These are phyloP conservation scores for Leucania comma DNA, from an alignment of 2,888 invertebrate species.

Conservation along the genomic window DNA sequence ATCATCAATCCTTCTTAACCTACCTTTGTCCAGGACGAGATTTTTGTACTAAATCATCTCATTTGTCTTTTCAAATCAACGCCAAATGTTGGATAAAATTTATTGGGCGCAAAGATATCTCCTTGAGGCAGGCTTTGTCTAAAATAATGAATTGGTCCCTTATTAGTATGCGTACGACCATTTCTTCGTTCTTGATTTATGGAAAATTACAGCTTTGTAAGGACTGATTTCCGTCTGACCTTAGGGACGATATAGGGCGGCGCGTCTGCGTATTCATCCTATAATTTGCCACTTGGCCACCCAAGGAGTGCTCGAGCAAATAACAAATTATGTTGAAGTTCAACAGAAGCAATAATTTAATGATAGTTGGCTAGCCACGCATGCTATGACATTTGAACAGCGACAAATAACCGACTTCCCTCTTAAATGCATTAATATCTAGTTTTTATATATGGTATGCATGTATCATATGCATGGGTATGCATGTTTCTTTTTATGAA, in stretches of 20 bases:
- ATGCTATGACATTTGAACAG: conserved; percentile 20
- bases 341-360: conserved; percentile 26
- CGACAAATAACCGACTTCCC: conserved; percentile 6
- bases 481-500: neutral
- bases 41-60: conserved; percentile 29
- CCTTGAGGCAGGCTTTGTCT: conserved; percentile 22
- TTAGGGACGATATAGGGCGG: conserved; percentile 8
- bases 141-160: conserved; percentile 33
- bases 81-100: conserved; percentile 31
- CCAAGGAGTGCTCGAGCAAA: conserved; percentile 22
- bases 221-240: conserved; percentile 31
- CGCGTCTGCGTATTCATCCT: conserved; percentile 1
- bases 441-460: neutral
- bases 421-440: neutral
- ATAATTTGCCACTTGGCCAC: conserved; percentile 50
- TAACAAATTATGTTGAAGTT: conserved; percentile 24
- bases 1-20: conserved; percentile 33
- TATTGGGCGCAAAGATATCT: conserved; percentile 33
- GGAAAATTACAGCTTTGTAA: conserved; percentile 38
- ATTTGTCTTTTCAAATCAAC: conserved; percentile 33
- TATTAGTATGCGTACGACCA: conserved; percentile 47
- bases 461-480: too few relatives aligned
- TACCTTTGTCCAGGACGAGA: conserved; percentile 12
- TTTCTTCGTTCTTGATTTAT: conserved; percentile 54
- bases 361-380: conserved; percentile 21